These are phyloP conservation scores for Subacronicta megacephala DNA, from an alignment of 2,888 invertebrate species.

Conservation along the genomic window DNA sequence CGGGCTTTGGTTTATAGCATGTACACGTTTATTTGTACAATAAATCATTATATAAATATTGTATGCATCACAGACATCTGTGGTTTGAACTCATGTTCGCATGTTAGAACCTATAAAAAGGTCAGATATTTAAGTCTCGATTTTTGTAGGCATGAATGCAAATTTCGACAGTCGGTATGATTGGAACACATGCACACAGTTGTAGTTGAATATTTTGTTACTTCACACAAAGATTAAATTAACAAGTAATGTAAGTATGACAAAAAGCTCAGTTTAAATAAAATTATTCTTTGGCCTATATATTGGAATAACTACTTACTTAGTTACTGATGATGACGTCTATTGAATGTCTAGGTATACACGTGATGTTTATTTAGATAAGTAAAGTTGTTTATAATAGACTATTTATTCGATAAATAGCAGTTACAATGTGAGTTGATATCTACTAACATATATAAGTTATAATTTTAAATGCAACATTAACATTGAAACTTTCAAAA, in stretches of 20 bases:
- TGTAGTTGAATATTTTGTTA: not conserved
- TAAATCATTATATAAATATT: conserved; percentile 27
- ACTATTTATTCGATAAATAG: conserved; percentile 21
- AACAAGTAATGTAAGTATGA: conserved; percentile 11
- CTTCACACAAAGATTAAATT: not conserved
- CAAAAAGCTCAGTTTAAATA: conserved; percentile 14
- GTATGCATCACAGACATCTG: conserved; percentile 3
- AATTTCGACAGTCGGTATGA: not conserved
- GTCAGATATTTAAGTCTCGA: not conserved
- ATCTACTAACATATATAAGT: conserved; percentile 23
- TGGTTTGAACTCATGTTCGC: conserved; percentile 14
- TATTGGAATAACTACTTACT: conserved; percentile 31
- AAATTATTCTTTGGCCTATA: conserved; percentile 32
- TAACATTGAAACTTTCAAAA: not conserved
- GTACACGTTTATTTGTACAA: conserved; percentile 24
- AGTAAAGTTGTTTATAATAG: conserved; percentile 33
- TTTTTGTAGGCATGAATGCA: not conserved
- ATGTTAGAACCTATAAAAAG: not conserved
- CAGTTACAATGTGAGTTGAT: conserved; percentile 28
- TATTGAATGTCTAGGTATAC: conserved; percentile 17
- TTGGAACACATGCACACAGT: not conserved
- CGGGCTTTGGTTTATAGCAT: conserved; percentile 10
- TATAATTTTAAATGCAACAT: conserved; percentile 2
- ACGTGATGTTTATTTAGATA: conserved; percentile 49
- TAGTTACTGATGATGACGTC: no score